Evolutionary conservation across 1,140 invertebrate genomes (phyloP).

Genomic region (Hylyphantes graminicola): DNA sequence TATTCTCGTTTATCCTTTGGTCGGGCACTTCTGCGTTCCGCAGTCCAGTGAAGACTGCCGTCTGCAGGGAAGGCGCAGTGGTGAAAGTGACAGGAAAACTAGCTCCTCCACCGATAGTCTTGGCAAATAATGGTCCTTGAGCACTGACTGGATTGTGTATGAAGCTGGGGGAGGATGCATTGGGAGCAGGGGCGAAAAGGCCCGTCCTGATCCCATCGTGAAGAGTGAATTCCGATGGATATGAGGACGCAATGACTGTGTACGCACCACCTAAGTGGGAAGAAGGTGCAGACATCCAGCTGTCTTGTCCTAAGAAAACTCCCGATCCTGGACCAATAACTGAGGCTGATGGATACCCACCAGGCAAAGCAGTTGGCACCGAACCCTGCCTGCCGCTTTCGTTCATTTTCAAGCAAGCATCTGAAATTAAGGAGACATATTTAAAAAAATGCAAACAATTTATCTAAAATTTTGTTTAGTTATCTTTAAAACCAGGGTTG

Average conservation of each 20-base stretch:
- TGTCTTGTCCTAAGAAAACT: constrained; percentile 52
- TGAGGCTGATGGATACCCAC: constrained; percentile 45
- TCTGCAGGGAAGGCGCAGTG: neutral
- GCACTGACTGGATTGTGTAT: constrained; percentile 23
- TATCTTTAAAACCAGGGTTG: too few relatives aligned
- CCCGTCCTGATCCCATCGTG: constrained; percentile 16
- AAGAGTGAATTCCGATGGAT: constrained; percentile 42
- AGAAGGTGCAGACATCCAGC: constrained; percentile 37
- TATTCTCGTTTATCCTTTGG: constrained; percentile 14
- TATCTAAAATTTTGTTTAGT: too few relatives aligned
- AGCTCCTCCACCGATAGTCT: neutral
- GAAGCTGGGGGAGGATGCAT: constrained; percentile 21
- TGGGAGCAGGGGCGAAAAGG: constrained; percentile 32
- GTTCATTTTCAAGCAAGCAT: constrained; percentile 39
- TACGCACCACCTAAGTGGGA: constrained; percentile 43
- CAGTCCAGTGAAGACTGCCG: constrained; percentile 6
- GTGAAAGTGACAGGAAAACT: constrained; percentile 19
- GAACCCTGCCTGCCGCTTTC: constrained; percentile 57
- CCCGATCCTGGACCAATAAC: constrained; percentile 30
- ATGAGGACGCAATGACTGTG: constrained; percentile 31
- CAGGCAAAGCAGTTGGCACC: constrained; percentile 50
- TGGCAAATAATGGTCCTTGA: constrained; percentile 40
- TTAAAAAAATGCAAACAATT: too few relatives aligned
- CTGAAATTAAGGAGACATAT: neutral
- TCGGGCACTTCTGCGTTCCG: constrained; percentile 10